These are phyloP conservation scores for Sanderia malayensis DNA, from an alignment of 30 jellyfish, hydroid and myxozoan species.

Conservation along the genomic window DNA sequence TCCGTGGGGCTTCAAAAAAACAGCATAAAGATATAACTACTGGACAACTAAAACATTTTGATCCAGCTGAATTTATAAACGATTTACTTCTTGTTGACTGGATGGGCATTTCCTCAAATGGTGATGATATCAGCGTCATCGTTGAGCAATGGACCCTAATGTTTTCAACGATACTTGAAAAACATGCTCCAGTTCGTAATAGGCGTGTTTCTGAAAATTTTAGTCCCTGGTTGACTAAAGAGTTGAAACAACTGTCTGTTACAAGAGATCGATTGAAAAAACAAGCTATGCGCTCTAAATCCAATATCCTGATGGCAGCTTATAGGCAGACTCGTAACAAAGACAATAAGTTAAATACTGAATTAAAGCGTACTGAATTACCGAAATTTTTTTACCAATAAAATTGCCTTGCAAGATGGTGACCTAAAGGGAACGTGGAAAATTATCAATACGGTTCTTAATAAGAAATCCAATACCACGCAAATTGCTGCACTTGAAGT, in stretches of 20 bases:
- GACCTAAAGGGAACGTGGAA: neutral
- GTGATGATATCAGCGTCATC: neutral
- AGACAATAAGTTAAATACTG: neutral
- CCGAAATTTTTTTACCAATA: too few species aligned
- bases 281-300: conserved; percentile 5
- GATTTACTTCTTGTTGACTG: conserved; percentile 7
- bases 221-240: conserved; percentile 35
- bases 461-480: conserved; percentile 23
- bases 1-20: neutral
- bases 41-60: neutral
- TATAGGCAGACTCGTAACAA: conserved; percentile 8
- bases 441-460: neutral
- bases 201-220: conserved; percentile 28
- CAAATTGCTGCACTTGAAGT: conserved; percentile 9
- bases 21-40: neutral
- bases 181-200: conserved; percentile 26
- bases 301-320: conserved; percentile 24
- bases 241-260: neutral
- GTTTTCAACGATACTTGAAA: conserved; percentile 16
- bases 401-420: conserved; percentile 6
- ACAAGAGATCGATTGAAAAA: conserved; percentile 11
- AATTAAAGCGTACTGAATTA: too few species aligned
- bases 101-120: conserved; percentile 16
- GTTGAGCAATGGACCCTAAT: conserved; percentile 23
- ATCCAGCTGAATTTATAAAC: conserved; percentile 1